Conservation (phyloP, 1,140 invertebrate genomes). For the Euura saliciscinereae region DNA sequence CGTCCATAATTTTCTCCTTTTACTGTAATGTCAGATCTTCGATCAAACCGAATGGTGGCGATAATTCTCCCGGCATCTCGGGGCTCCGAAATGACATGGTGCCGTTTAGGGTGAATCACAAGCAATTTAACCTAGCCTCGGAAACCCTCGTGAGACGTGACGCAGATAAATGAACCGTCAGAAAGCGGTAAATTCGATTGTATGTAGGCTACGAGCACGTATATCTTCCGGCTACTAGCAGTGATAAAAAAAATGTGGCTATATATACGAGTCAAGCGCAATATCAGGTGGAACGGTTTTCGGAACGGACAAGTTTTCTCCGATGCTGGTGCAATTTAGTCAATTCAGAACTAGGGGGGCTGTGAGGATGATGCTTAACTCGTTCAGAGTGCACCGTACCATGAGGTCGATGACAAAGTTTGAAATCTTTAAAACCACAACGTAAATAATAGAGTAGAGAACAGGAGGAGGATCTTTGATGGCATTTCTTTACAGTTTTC, state of each 20-base stretch:
- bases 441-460: constrained; percentile 2
- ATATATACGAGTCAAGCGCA: too few relatives aligned
- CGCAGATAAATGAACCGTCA: constrained; percentile 1
- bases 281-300: too few relatives aligned
- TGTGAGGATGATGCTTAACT: too few relatives aligned
- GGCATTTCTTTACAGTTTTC: background rate
- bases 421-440: constrained; percentile 1
- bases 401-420: background rate
- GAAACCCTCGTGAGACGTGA: constrained; percentile 6
- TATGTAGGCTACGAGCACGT: background rate
- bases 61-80: background rate
- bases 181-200: background rate
- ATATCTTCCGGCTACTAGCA: too few relatives aligned
- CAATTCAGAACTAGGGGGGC: too few relatives aligned
- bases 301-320: too few relatives aligned
- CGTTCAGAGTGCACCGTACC: too few relatives aligned
- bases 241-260: too few relatives aligned
- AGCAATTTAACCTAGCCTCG: background rate
- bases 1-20: too few relatives aligned
- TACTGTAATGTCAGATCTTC: too few relatives aligned
- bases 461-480: background rate
- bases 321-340: too few relatives aligned
- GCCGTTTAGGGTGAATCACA: background rate
- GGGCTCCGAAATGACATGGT: background rate
- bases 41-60: background rate